Conservation (phyloP, 53 echinoderm and acorn worm species). For the Echinometra lucunter region DNA sequence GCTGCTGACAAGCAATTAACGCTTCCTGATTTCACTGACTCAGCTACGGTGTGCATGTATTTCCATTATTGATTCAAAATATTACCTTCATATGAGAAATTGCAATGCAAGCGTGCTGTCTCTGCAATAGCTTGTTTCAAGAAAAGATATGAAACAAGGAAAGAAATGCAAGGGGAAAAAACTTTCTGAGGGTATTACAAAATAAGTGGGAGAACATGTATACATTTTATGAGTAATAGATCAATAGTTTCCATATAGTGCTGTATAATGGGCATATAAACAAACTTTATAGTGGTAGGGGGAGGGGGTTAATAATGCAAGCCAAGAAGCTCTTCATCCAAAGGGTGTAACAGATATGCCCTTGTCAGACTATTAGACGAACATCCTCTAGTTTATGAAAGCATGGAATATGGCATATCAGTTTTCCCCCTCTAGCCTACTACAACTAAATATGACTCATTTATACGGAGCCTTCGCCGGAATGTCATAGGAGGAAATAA, state of each 20-base stretch:
- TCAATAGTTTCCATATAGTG: not conserved
- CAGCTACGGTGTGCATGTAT: too few relatives aligned
- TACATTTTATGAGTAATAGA: not conserved
- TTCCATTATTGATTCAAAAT: not conserved
- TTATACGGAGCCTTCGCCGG: conserved; percentile 22
- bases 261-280: too few relatives aligned
- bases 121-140: not conserved
- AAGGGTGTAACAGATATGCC: not conserved
- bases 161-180: not conserved
- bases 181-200: too few relatives aligned
- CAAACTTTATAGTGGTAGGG: not conserved
- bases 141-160: too few relatives aligned
- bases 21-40: not conserved
- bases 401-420: conserved; percentile 37
- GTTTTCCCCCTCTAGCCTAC: conserved; percentile 15
- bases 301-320: not conserved
- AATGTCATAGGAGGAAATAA: conserved; percentile 52
- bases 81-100: not conserved
- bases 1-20: too few relatives aligned
- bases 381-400: conserved; percentile 7
- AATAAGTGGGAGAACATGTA: not conserved
- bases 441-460: conserved; percentile 38
- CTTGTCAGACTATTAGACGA: conserved; percentile 10
- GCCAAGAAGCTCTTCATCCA: not conserved
- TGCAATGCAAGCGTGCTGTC: not conserved